Conservation (phyloP, 64 coral and sea anemone genomes). For the Montipora sp. region DNA sequence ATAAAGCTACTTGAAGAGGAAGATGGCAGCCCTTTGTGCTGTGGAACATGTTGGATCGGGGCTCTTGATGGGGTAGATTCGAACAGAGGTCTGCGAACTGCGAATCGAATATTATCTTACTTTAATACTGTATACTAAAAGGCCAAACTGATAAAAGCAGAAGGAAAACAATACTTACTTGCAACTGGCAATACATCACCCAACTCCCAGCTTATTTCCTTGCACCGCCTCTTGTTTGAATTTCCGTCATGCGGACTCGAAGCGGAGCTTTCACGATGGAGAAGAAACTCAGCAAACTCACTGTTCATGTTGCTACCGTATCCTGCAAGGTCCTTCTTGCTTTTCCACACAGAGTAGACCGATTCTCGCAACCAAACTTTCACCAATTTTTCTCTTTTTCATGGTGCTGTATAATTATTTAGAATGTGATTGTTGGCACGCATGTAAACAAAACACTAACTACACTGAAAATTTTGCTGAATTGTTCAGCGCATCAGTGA, state of each 20-base stretch:
- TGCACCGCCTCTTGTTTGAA: not conserved
- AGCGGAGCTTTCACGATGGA: slow-evolving; percentile 17
- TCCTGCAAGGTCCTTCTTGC: not conserved
- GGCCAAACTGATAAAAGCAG: not conserved
- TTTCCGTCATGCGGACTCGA: not conserved
- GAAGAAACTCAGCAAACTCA: slow-evolving; percentile 51
- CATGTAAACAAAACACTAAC: no score
- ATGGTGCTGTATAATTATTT: no score
- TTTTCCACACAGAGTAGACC: not conserved
- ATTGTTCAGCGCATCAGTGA: no score
- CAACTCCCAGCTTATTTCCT: not conserved
- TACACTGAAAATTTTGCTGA: no score
- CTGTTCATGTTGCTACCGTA: not conserved
- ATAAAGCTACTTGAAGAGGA: no score
- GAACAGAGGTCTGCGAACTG: not conserved
- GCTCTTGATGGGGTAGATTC: no score
- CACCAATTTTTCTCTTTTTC: not conserved
- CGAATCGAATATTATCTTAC: not conserved
- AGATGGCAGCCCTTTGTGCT: no score
- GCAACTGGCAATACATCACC: not conserved
- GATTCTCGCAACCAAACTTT: not conserved
- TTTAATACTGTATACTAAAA: not conserved
- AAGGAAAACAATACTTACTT: slow-evolving; percentile 1
- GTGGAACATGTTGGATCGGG: no score
- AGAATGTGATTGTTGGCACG: no score